A percentile compares a stretch with the other conserved stretches of the same genome.
Evolutionary conservation across 2,797 vertebrate species (phyloP).

Genomic region (Gymnopithys bicolor): DNA sequence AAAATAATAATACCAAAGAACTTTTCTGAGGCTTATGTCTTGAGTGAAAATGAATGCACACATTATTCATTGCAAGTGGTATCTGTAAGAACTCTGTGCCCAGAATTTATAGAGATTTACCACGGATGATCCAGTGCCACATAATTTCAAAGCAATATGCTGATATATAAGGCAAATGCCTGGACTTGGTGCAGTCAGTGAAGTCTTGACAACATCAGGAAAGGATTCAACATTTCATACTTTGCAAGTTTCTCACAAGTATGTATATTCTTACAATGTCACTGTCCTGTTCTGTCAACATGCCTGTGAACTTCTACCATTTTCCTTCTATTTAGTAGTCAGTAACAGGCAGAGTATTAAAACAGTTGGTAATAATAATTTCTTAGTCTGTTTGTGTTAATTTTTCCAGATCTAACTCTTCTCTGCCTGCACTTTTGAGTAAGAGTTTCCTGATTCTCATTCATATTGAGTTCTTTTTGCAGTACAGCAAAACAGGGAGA

Average conservation of each 20-base stretch:
- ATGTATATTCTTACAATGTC: background rate
- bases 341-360: background rate
- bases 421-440: background rate
- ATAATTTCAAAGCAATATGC: background rate
- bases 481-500: background rate
- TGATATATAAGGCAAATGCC: background rate
- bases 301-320: background rate
- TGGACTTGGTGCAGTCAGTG: background rate
- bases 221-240: background rate
- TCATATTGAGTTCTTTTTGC: background rate
- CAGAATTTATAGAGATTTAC: background rate
- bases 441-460: background rate
- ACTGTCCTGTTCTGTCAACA: background rate
- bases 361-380: background rate
- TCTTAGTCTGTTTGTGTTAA: conserved; percentile 6
- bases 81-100: background rate
- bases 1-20: background rate
- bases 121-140: background rate
- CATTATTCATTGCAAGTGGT: background rate
- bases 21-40: background rate
- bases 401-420: background rate
- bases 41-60: background rate
- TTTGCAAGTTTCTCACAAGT: background rate
- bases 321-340: background rate
- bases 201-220: background rate